Conservation (phyloP, 2,113 vertebrate genomes). For the Ceuthmochares aereus region DNA sequence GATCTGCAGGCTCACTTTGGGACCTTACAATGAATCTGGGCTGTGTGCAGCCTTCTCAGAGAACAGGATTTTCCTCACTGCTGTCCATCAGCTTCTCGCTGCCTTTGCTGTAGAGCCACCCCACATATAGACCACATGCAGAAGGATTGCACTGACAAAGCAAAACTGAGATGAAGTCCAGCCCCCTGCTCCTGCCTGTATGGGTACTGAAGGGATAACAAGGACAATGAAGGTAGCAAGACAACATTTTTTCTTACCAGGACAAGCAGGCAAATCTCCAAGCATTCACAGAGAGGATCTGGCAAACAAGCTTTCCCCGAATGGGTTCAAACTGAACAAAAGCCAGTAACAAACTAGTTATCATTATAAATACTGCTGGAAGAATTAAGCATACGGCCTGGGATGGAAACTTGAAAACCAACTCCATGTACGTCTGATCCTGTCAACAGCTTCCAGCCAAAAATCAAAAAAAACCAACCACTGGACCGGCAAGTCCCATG, state of each 20-base stretch:
- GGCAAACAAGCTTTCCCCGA: not conserved
- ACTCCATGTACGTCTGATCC: not conserved
- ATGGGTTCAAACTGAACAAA: not conserved
- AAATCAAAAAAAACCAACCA: not conserved
- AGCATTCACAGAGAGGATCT: not conserved
- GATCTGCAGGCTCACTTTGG: not conserved
- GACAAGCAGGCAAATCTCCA: not conserved
- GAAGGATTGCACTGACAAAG: not conserved
- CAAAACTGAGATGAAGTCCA: not conserved
- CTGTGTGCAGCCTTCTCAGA: not conserved
- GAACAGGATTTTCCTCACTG: not conserved
- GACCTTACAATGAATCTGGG: not conserved
- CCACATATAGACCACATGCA: fast-evolving
- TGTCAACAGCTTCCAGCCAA: not conserved
- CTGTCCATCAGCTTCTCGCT: not conserved
- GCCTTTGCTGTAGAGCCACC: not conserved
- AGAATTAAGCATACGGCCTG: not conserved
- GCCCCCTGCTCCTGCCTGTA: not conserved
- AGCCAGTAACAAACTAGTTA: not conserved
- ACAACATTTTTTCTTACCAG: not conserved
- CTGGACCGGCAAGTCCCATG: not conserved
- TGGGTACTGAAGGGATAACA: not conserved
- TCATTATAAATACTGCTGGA: not conserved
- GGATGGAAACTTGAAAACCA: not conserved
- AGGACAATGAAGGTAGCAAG: not conserved